Conservation (phyloP, 2,888 invertebrate species). For the Scaptodrosophila latifasciaeformis region DNA sequence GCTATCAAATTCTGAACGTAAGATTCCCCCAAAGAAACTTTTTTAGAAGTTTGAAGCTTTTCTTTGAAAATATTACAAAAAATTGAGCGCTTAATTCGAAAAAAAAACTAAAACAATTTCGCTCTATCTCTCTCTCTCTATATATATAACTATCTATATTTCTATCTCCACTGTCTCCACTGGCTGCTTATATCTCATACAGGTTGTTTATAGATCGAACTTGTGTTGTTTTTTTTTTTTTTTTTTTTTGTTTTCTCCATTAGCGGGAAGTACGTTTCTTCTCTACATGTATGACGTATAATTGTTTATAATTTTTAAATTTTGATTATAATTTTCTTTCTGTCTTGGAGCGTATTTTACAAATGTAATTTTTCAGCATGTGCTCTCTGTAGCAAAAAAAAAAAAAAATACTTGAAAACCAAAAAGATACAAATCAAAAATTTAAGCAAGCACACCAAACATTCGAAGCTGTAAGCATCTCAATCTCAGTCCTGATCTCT, state of each 20-base stretch:
- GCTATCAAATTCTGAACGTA: neutral
- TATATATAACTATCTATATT: too few species aligned
- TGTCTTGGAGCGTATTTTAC: slow-evolving; percentile 48
- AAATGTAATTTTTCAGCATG: slow-evolving; percentile 57
- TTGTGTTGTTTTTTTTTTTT: slow-evolving; percentile 24
- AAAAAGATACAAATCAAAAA: neutral
- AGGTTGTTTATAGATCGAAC: too few species aligned
- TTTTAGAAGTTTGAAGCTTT: slow-evolving; percentile 21
- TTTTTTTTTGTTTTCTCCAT: slow-evolving; percentile 10
- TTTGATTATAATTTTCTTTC: slow-evolving; percentile 16
- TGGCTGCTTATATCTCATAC: too few species aligned
- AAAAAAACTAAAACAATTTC: too few species aligned
- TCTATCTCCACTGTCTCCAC: too few species aligned
- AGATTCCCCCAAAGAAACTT: slow-evolving; percentile 5
- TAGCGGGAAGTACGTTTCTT: slow-evolving; percentile 44
- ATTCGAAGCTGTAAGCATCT: slow-evolving; percentile 47
- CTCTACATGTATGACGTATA: slow-evolving; percentile 28
- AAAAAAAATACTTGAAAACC: slow-evolving; percentile 11
- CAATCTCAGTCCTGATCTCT: slow-evolving; percentile 28
- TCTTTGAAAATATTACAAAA: slow-evolving; percentile 47
- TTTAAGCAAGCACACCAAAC: slow-evolving; percentile 32
- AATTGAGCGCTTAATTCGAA: neutral
- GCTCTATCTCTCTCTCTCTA: too few species aligned
- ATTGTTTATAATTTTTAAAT: slow-evolving; percentile 24
- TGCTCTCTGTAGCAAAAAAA: slow-evolving; percentile 58